Percentiles rank a stretch among this genome's conserved stretches.
Conservation (phyloP, 2,888 invertebrate species). For the Tachina grossa region DNA sequence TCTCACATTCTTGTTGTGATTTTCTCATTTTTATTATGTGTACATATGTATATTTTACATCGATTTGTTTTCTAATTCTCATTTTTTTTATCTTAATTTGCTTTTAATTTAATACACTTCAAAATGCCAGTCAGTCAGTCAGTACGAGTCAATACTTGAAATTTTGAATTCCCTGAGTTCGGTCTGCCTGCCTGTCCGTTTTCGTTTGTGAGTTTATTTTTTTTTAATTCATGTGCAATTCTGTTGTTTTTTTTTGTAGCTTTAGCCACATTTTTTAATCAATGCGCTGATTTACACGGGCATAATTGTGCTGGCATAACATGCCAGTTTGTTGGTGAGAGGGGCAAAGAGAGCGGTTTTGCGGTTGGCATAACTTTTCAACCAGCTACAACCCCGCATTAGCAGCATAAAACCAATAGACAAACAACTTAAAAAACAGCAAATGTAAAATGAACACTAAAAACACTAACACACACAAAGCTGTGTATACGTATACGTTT, state of each 20-base stretch:
- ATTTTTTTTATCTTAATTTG: conserved; percentile 66
- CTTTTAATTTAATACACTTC: conserved; percentile 67
- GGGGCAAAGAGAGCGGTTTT: no score
- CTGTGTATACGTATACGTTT: no score
- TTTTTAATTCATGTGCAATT: background rate
- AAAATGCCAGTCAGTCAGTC: conserved; percentile 49
- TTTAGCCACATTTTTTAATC: conserved; percentile 58
- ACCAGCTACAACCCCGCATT: no score
- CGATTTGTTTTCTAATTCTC: conserved; percentile 46
- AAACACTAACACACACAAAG: no score
- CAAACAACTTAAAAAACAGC: no score
- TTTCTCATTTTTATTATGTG: background rate
- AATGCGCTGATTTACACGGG: no score
- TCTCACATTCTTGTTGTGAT: conserved; percentile 32
- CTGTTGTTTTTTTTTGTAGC: conserved; percentile 15
- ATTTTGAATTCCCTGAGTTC: conserved; percentile 24
- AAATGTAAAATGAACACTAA: no score
- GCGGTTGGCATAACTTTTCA: no score
- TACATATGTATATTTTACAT: background rate
- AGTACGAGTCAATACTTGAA: conserved; percentile 28
- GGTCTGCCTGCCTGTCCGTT: background rate
- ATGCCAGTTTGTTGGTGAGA: no score
- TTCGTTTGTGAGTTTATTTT: background rate
- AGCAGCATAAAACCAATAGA: no score
- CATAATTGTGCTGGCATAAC: no score